phyloP scores from a whole-genome alignment of 2,888 invertebrate species.

The Leptopilina drosophilae region DNA sequence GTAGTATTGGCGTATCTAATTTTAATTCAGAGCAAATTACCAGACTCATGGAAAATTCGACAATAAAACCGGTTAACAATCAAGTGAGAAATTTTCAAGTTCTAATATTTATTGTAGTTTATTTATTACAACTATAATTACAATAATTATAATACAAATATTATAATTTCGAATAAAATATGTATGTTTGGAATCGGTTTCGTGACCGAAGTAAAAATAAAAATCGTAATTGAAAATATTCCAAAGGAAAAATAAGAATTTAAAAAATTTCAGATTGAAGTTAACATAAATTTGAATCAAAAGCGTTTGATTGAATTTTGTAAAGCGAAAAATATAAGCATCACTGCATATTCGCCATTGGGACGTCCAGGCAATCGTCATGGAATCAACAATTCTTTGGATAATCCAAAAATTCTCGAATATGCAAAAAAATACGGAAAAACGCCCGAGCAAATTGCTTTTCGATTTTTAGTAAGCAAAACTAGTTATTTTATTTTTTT shows the following conservation, averaged over 20 bases:
- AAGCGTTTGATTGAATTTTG: slow-evolving; percentile 84
- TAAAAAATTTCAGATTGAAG: slow-evolving; percentile 83
- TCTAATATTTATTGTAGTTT: too few relatives aligned
- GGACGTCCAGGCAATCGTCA: slow-evolving; percentile 88
- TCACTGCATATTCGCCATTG: slow-evolving; percentile 90
- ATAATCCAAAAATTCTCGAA: slow-evolving; percentile 80
- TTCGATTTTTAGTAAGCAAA: slow-evolving; percentile 80
- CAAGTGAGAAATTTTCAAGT: slow-evolving; percentile 77
- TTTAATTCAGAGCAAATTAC: slow-evolving; percentile 87
- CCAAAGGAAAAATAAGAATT: background rate
- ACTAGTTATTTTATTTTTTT: background rate
- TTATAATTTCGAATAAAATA: too few relatives aligned
- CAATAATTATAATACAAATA: too few relatives aligned
- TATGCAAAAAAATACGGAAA: slow-evolving; percentile 82
- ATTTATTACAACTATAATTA: too few relatives aligned
- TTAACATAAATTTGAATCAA: slow-evolving; percentile 88
- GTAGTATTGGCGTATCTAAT: slow-evolving; percentile 88
- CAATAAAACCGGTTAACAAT: slow-evolving; percentile 82
- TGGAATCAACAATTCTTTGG: slow-evolving; percentile 81
- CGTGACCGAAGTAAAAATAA: too few relatives aligned
- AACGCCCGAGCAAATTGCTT: slow-evolving; percentile 84
- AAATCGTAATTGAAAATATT: too few relatives aligned
- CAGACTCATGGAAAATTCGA: slow-evolving; percentile 80
- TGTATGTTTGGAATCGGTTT: too few relatives aligned
- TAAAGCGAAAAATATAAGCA: slow-evolving; percentile 81